A percentile compares a stretch with the other conserved stretches of the same genome.
phyloP scores from a whole-genome alignment of 2,888 invertebrate species.

The Lepidochrysops patricia region DNA sequence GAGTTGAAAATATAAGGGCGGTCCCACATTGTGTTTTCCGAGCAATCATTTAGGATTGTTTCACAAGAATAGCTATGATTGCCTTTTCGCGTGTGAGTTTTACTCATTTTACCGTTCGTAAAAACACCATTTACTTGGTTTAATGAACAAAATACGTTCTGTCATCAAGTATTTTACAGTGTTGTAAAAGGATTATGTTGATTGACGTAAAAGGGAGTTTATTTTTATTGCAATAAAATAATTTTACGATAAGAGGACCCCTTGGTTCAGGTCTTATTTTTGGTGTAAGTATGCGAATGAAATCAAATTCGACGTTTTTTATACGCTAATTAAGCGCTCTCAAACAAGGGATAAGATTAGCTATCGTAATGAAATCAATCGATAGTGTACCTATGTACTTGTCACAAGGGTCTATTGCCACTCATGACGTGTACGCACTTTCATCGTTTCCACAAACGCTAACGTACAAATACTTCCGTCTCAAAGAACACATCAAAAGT shows the following conservation, averaged over 20 bases:
- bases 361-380: too few species aligned
- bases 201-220: background rate
- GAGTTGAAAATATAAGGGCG: background rate
- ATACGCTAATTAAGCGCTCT: too few species aligned
- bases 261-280: too few species aligned
- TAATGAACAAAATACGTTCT: slow-evolving; percentile 4
- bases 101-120: background rate
- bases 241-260: background rate
- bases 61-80: slow-evolving; percentile 17
- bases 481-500: background rate
- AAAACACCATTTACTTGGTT: slow-evolving; percentile 4
- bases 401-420: background rate
- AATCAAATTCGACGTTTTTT: too few species aligned
- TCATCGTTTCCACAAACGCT: background rate
- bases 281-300: too few species aligned
- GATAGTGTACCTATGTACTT: background rate
- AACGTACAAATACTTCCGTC: background rate
- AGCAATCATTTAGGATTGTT: slow-evolving; percentile 7
- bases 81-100: slow-evolving; percentile 13
- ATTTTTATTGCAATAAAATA: background rate
- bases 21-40: background rate
- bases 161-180: background rate
- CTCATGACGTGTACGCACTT: background rate
- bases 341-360: too few species aligned
- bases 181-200: background rate